Base-by-base conservation (phyloP, 30 jellyfish, hydroid and myxozoan genomes). In the Mastigias papua region DNA sequence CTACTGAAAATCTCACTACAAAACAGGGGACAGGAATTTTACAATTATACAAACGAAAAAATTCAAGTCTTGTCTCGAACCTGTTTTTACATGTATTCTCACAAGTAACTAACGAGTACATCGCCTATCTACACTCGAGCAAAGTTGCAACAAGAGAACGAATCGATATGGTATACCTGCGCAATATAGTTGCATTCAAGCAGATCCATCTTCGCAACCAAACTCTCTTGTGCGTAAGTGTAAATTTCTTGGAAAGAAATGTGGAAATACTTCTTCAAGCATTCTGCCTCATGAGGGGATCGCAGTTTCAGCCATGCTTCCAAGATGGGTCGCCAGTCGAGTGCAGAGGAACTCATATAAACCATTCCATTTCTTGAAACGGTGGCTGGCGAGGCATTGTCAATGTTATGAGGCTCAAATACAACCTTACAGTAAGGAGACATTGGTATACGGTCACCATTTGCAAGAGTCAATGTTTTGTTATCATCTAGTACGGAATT, bases 381-480 rank as follows among this genome's bases (percentile, higher is more conserved):
- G 42, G 97, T 90, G 26, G 97, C 97, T 16, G 97, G 97, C 48
- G 97, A 90, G 19, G 97, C 97, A 84, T 90, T 90, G 86, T 90
- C 97, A 48, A 90, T 90, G 86, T 90, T 90, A 70, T 90, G 97
- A 16, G 97, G 97, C 57, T 90, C 97, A 83, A 90, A 90, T 23
- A 90, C 74, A 34, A 90, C 86, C 76, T 90, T 90, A 37, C 97
- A 90, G 80, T 42, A 90, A 1, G 97, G 97, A 1, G 97, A 90
- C 97, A 90, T 90, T 10, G 97, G 97, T 13, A 90, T 90, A 19
- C 97, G 91, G 82, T 90, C 97, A 31, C 97, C 97, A 73, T 90
- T 90, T 67, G 97, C 97, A 57, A 90, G 74, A 0, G 97, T 90
- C 62, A 90, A 61, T 31, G 97, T 90, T 48, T 90, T 90, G 86